Evolutionary conservation across 2,113 vertebrate species (phyloP).

Genomic region (Onychostoma macrolepis): DNA sequence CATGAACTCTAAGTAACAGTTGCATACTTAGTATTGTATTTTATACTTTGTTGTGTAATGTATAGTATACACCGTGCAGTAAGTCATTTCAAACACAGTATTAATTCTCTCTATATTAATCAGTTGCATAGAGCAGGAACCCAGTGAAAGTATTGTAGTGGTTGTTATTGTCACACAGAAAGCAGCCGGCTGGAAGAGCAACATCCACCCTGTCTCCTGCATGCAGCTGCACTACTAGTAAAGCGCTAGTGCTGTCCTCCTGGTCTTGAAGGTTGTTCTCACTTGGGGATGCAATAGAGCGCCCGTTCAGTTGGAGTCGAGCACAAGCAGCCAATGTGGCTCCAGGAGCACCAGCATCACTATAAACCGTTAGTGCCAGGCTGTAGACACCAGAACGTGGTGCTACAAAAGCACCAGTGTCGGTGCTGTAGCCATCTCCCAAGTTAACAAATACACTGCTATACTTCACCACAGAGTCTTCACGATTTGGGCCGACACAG

Average conservation of each 20-base stretch:
- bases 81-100: neutral
- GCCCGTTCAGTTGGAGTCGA: constrained; percentile 62
- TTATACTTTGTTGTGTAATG: neutral
- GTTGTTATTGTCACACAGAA: constrained; percentile 63
- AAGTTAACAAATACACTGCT: constrained; percentile 68
- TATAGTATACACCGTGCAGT: neutral
- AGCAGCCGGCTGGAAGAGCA: constrained; percentile 57
- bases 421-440: constrained; percentile 57
- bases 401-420: constrained; percentile 64
- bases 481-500: constrained; percentile 53
- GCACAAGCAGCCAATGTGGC: constrained; percentile 54
- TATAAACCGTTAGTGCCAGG: constrained; percentile 70
- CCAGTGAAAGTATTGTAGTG: constrained; percentile 75
- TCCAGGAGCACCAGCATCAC: constrained; percentile 34
- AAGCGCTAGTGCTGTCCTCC: constrained; percentile 68
- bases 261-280: constrained; percentile 66
- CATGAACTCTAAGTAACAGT: neutral
- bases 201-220: constrained; percentile 65
- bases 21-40: neutral
- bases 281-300: neutral
- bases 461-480: constrained; percentile 52
- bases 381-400: constrained; percentile 73
- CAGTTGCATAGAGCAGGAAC: constrained; percentile 72
- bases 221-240: constrained; percentile 57
- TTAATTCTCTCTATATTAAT: constrained; percentile 46